Conservation (phyloP, 1,140 invertebrate genomes). For the Diprion similis region DNA sequence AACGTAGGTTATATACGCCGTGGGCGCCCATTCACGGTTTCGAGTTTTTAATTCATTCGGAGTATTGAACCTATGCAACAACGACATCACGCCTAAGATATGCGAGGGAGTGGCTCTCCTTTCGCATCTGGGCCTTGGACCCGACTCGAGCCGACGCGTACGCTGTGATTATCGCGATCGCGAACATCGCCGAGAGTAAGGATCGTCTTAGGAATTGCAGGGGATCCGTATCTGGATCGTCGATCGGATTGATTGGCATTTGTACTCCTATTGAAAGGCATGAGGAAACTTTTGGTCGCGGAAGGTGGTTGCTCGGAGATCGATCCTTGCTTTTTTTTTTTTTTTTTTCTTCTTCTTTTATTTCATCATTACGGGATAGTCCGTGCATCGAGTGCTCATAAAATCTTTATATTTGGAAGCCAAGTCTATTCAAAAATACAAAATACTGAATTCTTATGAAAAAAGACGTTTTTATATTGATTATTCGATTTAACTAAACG, state of each 20-base stretch:
- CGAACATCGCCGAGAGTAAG: background rate
- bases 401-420: too few relatives aligned
- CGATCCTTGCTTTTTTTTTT: too few relatives aligned
- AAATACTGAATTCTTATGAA: too few relatives aligned
- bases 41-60: slow-evolving; percentile 24
- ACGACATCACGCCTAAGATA: slow-evolving; percentile 58
- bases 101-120: slow-evolving; percentile 52
- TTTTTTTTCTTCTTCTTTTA: too few relatives aligned
- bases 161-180: background rate
- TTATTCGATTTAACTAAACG: too few relatives aligned
- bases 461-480: too few relatives aligned
- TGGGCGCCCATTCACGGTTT: slow-evolving; percentile 34
- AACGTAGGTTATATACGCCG: background rate
- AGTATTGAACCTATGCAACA: slow-evolving; percentile 48
- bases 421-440: too few relatives aligned
- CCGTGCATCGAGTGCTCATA: too few relatives aligned
- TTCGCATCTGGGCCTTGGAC: background rate
- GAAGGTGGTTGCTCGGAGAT: too few relatives aligned
- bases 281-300: too few relatives aligned
- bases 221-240: background rate
- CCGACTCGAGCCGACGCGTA: background rate
- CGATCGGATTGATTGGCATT: background rate
- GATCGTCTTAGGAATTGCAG: background rate
- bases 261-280: too few relatives aligned
- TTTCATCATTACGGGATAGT: too few relatives aligned